Evolutionary conservation across 2,113 vertebrate genomes (phyloP).

Genomic region (Tychaedon coryphoeus): DNA sequence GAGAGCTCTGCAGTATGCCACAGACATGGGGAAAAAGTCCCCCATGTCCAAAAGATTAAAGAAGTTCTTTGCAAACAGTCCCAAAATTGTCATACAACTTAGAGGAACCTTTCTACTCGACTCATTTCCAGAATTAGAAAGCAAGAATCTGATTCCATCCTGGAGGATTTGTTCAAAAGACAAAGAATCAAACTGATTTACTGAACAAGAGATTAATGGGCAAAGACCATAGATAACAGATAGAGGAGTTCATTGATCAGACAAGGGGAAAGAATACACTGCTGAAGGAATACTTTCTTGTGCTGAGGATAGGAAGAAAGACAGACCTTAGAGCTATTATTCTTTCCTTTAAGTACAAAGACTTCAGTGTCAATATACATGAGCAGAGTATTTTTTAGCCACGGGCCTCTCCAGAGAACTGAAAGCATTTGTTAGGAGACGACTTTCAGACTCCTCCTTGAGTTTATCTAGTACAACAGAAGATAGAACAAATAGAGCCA

Average conservation of each 20-base stretch:
- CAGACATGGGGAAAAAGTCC: neutral
- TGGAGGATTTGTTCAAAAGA: slow-evolving; percentile 16
- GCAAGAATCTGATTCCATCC: neutral
- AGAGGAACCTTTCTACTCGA: neutral
- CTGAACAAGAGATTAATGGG: neutral
- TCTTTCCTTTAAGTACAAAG: neutral
- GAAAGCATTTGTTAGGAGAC: neutral
- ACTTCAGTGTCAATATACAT: neutral
- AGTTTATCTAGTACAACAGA: neutral
- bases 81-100: neutral
- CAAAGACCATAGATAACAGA: neutral
- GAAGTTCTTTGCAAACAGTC: neutral
- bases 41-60: neutral
- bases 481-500: neutral
- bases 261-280: neutral
- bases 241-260: neutral
- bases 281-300: neutral
- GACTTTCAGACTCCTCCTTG: neutral
- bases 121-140: slow-evolving; percentile 11
- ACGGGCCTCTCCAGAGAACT: neutral
- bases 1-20: neutral
- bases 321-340: slow-evolving; percentile 4
- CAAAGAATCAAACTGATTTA: slow-evolving; percentile 13
- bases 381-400: neutral
- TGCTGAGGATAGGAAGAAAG: neutral